phyloP scores from a whole-genome alignment of 2,797 vertebrate genomes.

The Euphonia xanthogaster region DNA sequence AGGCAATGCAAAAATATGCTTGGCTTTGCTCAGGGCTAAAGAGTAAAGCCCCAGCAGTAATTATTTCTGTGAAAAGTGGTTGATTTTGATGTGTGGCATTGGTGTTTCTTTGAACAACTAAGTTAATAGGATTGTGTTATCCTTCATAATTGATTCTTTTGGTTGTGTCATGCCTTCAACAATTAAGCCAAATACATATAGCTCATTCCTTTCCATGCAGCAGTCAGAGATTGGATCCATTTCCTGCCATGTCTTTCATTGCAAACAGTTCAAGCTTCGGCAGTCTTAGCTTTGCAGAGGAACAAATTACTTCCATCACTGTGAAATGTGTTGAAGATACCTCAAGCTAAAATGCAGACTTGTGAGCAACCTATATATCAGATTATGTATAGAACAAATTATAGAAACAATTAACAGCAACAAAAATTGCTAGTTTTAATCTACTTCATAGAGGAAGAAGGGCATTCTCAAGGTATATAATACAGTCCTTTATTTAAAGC shows the following conservation, averaged over 20 bases:
- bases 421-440: not conserved
- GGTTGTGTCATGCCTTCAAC: not conserved
- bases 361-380: not conserved
- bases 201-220: not conserved
- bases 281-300: not conserved
- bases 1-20: conserved; percentile 19
- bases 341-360: not conserved
- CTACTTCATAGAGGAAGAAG: not conserved
- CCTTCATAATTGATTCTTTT: not conserved
- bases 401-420: not conserved
- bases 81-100: not conserved
- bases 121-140: not conserved
- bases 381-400: not conserved
- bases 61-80: not conserved
- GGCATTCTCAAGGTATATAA: not conserved
- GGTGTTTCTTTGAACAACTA: not conserved
- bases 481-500: not conserved
- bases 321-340: not conserved
- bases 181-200: not conserved
- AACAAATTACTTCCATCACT: not conserved
- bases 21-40: not conserved
- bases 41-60: not conserved
- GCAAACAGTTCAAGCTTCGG: not conserved
- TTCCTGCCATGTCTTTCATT: not conserved
- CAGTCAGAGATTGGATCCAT: not conserved